Evolutionary conservation across 2,888 invertebrate genomes (phyloP), one percentile per base, ranked within the genome.

Genomic region (Brachyptera risi): DNA sequence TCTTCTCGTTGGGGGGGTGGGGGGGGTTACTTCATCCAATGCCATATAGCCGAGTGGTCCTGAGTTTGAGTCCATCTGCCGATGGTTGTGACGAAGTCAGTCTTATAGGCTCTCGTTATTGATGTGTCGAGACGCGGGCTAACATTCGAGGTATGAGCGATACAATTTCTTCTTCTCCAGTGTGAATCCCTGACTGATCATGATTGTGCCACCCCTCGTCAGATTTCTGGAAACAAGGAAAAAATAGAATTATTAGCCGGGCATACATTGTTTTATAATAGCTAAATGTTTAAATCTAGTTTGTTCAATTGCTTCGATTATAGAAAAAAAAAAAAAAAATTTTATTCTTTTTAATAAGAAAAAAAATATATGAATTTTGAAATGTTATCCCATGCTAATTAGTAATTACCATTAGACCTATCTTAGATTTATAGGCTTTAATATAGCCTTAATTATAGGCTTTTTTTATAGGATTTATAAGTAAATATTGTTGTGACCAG

Each of bases 141-240:
- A 37, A 42, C 47, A 70, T 63, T 83, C 80, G 73, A 82, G 83
- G 73, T 83, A 84, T 71, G 88, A 87, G 73, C 91, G 82, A 81
- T 93, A 94, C 70, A 95, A 80, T 79, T 94, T 94, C 77, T 91
- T 92, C 82, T 95, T 95, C 75, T 88, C 90, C 78, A 95, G 80
- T 73, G 86, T 86, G 80, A 92, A 95, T 74, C 88, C 89, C 70
- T 88, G 87, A 79, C 92, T 90, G 75, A 94, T 89, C 78, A 93
- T 87, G 72, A 94, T 87, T 69, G 92, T 91, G 75, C 89, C 88
- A 77, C 90, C 85, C 76, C 89, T 84, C 68, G 91, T 88, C 71
- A 92, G 80, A 76, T 92, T 92, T 82, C 92, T 92, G 81, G 62
- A n/a, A n/a, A n/a, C n/a, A n/a, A n/a, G n/a, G n/a, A n/a, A n/a